phyloP scores from a whole-genome alignment of 2,113 vertebrate genomes.

The Hymenochirus boettgeri region DNA sequence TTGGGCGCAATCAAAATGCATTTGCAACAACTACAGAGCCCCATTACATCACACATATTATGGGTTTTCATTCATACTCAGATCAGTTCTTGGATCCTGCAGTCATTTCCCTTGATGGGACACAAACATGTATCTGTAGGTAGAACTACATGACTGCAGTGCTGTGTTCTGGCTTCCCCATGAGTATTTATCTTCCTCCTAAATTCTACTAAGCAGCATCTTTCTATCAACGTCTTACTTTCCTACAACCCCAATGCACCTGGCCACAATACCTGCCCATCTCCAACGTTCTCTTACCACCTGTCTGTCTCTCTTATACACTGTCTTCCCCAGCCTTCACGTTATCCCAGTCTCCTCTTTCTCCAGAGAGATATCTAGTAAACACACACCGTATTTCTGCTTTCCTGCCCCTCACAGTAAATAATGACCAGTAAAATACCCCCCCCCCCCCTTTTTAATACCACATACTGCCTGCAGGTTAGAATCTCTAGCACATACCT shows the following conservation, averaged over 20 bases:
- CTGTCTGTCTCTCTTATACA: conserved; percentile 39
- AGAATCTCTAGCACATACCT: conserved; percentile 11
- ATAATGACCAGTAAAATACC: background rate
- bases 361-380: background rate
- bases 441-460: too few species aligned
- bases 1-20: too few species aligned
- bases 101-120: conserved; percentile 24
- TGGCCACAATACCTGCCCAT: conserved; percentile 21
- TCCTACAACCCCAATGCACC: background rate
- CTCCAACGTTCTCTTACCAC: conserved; percentile 43
- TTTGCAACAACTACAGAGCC: too few species aligned
- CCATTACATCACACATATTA: background rate
- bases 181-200: too few species aligned
- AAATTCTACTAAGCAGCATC: conserved; percentile 3
- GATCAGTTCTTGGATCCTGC: conserved; percentile 15
- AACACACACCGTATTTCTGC: background rate
- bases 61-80: background rate
- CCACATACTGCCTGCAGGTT: conserved; percentile 6
- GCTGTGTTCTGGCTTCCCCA: background rate
- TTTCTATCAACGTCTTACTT: conserved; percentile 47
- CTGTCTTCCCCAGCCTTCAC: conserved; percentile 22
- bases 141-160: conserved; percentile 17
- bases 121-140: conserved; percentile 19
- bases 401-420: background rate
- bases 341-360: background rate